These are phyloP conservation scores for Steromphala cineraria DNA, from an alignment of 2,888 invertebrate genomes.

Conservation along the genomic window DNA sequence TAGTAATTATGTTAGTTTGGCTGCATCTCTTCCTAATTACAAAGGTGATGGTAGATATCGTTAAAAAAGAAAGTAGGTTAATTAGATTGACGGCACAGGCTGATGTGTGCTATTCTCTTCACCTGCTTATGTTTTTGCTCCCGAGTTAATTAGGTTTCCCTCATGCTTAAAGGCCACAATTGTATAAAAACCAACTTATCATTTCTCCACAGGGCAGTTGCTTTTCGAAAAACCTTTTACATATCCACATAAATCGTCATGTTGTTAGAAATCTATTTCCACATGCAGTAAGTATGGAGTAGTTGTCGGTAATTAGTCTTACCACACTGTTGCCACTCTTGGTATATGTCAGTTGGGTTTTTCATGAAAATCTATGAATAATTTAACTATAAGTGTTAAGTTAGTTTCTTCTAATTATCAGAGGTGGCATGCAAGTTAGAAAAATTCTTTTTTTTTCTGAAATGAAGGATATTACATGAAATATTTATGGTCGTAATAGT, in stretches of 20 bases:
- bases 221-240: not conserved
- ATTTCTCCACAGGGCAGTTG: not conserved
- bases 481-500: slow-evolving; percentile 2
- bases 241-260: slow-evolving; percentile 1
- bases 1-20: not conserved
- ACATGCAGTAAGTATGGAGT: not conserved
- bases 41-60: slow-evolving; percentile 3
- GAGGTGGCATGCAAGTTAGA: not conserved
- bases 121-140: slow-evolving; percentile 10
- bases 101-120: not conserved
- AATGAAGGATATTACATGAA: slow-evolving; percentile 15
- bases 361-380: slow-evolving; percentile 17
- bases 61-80: slow-evolving; percentile 17
- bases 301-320: not conserved
- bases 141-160: slow-evolving; percentile 13
- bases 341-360: slow-evolving; percentile 9
- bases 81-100: slow-evolving; percentile 6
- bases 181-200: slow-evolving; percentile 13
- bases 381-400: slow-evolving; percentile 11
- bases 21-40: not conserved
- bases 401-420: slow-evolving; percentile 14
- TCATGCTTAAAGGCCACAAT: slow-evolving; percentile 13
- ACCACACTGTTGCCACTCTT: not conserved
- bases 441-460: not conserved
- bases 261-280: not conserved